Conservation (phyloP, 2,888 invertebrate species). For the Keiferia lycopersicella region DNA sequence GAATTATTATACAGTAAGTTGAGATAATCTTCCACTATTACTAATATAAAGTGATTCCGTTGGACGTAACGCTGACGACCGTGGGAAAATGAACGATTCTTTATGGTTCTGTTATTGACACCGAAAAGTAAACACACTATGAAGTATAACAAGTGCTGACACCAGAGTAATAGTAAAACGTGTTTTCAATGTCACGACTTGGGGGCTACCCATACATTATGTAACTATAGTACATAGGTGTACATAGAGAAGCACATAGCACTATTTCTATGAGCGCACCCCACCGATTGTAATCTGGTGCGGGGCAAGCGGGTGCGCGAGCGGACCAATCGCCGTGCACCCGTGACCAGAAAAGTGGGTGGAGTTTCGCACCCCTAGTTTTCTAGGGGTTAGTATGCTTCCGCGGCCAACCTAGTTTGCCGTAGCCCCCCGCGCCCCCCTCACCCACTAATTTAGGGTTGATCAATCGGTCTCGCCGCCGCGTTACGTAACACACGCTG, state of each 20-base stretch:
- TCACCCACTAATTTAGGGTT: constrained; percentile 77
- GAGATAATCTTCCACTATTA: not conserved
- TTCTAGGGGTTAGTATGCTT: constrained; percentile 82
- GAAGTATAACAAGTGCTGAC: not conserved
- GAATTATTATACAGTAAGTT: no score
- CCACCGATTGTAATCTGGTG: constrained; percentile 80
- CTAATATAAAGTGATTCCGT: not conserved
- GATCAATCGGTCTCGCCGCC: constrained; percentile 73
- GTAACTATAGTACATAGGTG: constrained; percentile 58
- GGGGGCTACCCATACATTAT: constrained; percentile 64
- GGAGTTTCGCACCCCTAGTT: constrained; percentile 82
- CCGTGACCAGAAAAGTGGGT: constrained; percentile 80
- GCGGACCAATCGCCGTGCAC: constrained; percentile 79
- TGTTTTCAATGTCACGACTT: constrained; percentile 73
- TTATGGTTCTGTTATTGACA: constrained; percentile 1
- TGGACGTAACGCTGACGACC: not conserved
- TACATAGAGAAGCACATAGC: constrained; percentile 69
- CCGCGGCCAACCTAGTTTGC: constrained; percentile 81
- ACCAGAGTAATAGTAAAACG: constrained; percentile 35
- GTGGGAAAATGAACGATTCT: not conserved
- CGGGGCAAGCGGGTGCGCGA: constrained; percentile 72
- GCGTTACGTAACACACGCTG: constrained; percentile 68
- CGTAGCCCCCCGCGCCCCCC: constrained; percentile 60
- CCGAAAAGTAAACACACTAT: not conserved
- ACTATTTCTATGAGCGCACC: constrained; percentile 81